Evolutionary conservation across 2,888 invertebrate genomes (phyloP), one percentile per base, ranked within the genome.

Genomic region (Ormyrus thymus): DNA sequence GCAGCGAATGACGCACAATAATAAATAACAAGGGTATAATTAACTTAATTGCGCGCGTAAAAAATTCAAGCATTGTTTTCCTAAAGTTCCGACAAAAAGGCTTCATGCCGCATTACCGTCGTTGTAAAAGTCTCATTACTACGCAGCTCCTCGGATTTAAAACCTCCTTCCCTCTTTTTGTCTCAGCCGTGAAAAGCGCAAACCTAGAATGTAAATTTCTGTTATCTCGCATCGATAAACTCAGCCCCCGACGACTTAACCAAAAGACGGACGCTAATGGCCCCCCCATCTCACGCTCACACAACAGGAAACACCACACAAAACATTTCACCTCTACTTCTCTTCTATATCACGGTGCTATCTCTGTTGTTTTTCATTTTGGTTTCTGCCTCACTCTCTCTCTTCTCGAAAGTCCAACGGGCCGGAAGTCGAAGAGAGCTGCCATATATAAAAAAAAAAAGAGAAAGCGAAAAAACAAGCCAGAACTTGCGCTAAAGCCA

Each of bases 351-450:
- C 43, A 46, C 43, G 29, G 7, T 45, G 10, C 45, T 51, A 45
- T 61, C 55, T 58, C 58, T 48, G 8, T 70, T 56, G 29, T 29
- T 29, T 29, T 29, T 29, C 29, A 29, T 29, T 29, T 29, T 29
- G 29, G 2, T 62, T 56, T 66, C 29, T 55, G 45, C 51, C 43
- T 46, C 8, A 10, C 9, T 62, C 13, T 76, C 81, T 79, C 81
- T 75, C 69, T 79, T 75, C 79, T 72, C 80, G 77, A 81, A 81
- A 76, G 69, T 77, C 79, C 81, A 75, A 68, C 78, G 62, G 72
- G 48, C 62, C 71, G 72, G 68, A 78, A 62, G 53, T 45, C 58
- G 55, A 76, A 72, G 81, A 82, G 72, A 82, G 71, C 70, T 65
- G 81, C 48, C 15, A 7, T 51, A 7, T 5, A 58, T n/a, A 69